These are phyloP conservation scores for Sesia bembeciformis DNA, from an alignment of 2,888 invertebrate species.

Conservation along the genomic window DNA sequence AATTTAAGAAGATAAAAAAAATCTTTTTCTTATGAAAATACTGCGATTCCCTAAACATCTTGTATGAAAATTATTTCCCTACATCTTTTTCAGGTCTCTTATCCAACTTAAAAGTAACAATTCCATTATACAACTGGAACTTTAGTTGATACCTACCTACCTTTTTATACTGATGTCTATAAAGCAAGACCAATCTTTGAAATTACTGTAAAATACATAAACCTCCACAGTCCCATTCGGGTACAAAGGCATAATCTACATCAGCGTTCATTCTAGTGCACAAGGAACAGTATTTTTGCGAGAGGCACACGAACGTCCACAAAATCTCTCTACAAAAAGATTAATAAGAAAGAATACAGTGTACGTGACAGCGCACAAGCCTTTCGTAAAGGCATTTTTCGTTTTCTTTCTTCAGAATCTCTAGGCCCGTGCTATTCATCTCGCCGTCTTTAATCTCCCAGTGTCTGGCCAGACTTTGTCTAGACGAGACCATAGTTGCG, in stretches of 20 bases:
- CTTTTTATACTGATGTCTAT: too few relatives aligned
- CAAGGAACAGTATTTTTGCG: constrained; percentile 20
- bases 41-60: too few relatives aligned
- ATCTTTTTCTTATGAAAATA: too few relatives aligned
- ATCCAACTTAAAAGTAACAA: too few relatives aligned
- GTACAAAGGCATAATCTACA: background rate
- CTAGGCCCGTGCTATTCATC: constrained; percentile 57
- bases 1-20: too few relatives aligned
- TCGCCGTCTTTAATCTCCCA: constrained; percentile 63
- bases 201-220: background rate
- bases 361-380: constrained; percentile 65
- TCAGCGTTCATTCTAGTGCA: background rate
- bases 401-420: constrained; percentile 50
- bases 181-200: too few relatives aligned
- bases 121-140: too few relatives aligned
- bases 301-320: constrained; percentile 31
- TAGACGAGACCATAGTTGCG: constrained; percentile 33
- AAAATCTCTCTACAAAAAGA: constrained; percentile 51
- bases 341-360: constrained; percentile 64
- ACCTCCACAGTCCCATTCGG: background rate
- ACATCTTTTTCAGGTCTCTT: too few relatives aligned
- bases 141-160: too few relatives aligned
- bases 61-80: too few relatives aligned
- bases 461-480: constrained; percentile 52
- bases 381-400: constrained; percentile 61